A percentile compares a stretch with the other conserved stretches of the same genome.
Evolutionary conservation across 2,888 invertebrate species (phyloP).

Genomic region (Tenthredo scrophulariae): DNA sequence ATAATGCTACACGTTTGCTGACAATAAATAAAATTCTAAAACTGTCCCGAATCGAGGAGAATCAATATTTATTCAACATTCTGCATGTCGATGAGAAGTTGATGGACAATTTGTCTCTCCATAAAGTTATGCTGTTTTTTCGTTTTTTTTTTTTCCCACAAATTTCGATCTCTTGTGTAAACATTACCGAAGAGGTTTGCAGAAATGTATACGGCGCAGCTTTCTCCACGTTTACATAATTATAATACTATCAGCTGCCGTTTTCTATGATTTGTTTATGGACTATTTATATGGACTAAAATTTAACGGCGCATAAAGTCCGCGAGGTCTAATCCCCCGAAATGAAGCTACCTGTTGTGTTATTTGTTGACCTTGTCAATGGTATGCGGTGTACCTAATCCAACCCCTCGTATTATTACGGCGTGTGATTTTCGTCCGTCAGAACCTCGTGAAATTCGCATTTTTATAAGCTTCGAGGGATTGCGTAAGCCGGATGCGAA

Average conservation of each 20-base stretch:
- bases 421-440: conserved; percentile 47
- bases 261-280: conserved; percentile 16
- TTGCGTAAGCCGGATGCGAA: conserved; percentile 55
- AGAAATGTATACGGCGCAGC: not conserved
- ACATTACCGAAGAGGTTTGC: not conserved
- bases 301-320: not conserved
- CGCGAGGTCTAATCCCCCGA: not conserved
- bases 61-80: not conserved
- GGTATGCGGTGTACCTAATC: conserved; percentile 8
- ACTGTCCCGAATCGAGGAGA: not conserved
- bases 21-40: not conserved
- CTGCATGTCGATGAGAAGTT: not conserved
- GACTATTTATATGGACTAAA: conserved; percentile 9
- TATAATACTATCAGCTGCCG: not conserved
- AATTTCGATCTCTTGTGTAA: not conserved
- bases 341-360: not conserved
- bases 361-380: conserved; percentile 35
- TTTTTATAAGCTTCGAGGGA: conserved; percentile 48
- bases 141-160: not conserved
- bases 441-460: conserved; percentile 44
- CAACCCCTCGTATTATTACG: conserved; percentile 15
- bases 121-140: not conserved
- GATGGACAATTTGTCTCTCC: not conserved
- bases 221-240: not conserved
- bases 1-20: not conserved